phyloP scores from a whole-genome alignment of 2,888 invertebrate species.

The Pyrochroa serraticornis region DNA sequence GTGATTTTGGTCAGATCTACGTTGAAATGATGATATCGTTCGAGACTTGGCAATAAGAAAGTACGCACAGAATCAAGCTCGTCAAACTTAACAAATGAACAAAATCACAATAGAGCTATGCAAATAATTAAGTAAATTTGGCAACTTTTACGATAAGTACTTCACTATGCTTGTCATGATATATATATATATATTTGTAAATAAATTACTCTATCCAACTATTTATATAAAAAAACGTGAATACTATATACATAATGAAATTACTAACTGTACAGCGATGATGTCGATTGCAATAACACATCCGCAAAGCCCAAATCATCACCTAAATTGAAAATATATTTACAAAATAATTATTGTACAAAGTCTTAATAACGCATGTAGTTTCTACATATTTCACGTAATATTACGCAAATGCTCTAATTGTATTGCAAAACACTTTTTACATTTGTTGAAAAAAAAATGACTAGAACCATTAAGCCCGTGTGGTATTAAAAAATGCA shows the following conservation, averaged over 20 bases:
- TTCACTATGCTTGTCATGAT: conserved; percentile 10
- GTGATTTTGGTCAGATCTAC: not conserved
- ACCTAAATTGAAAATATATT: not conserved
- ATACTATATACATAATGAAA: conserved; percentile 27
- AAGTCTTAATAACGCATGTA: too few relatives aligned
- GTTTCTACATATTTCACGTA: too few relatives aligned
- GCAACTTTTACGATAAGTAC: conserved; percentile 15
- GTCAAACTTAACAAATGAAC: conserved; percentile 1
- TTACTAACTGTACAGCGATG: not conserved
- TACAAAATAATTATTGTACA: too few relatives aligned
- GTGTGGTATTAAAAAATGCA: conserved; percentile 5
- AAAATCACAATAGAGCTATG: not conserved
- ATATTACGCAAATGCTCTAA: too few relatives aligned
- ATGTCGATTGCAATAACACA: conserved; percentile 1
- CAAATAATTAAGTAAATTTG: conserved; percentile 16
- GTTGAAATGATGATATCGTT: not conserved
- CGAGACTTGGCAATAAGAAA: not conserved
- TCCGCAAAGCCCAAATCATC: conserved; percentile 3
- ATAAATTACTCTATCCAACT: conserved; percentile 6
- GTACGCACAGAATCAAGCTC: not conserved
- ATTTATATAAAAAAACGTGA: conserved; percentile 5
- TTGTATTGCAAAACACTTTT: too few relatives aligned
- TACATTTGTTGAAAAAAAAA: not conserved
- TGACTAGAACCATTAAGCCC: conserved; percentile 18
- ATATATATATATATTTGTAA: conserved; percentile 6